Evolutionary conservation across 2,113 vertebrate genomes (phyloP).

Genomic region (Pedionomus torquatus): DNA sequence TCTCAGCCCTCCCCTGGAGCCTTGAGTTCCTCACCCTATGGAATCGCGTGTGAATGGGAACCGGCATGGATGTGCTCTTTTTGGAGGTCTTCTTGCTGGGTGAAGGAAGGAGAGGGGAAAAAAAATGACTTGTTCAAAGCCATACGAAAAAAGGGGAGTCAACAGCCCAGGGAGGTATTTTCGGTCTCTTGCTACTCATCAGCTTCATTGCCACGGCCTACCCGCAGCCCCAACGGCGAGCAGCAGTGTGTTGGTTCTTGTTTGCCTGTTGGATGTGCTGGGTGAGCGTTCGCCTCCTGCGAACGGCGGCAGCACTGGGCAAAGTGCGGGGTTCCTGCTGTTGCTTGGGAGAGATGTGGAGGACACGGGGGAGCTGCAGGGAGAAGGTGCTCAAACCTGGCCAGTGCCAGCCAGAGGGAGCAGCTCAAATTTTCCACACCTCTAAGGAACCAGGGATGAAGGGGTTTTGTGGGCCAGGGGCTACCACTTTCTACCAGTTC

Average conservation of each 20-base stretch:
- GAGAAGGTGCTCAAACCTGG: background rate
- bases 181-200: background rate
- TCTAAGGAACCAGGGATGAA: background rate
- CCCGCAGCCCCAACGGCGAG: background rate
- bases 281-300: background rate
- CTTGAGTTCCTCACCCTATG: background rate
- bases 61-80: background rate
- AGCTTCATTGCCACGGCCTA: background rate
- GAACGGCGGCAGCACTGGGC: background rate
- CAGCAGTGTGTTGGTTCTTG: background rate
- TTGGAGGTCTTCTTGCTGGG: background rate
- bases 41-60: background rate
- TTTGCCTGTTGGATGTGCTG: background rate
- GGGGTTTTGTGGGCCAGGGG: background rate
- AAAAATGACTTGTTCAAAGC: background rate
- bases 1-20: background rate
- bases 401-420: background rate
- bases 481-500: background rate
- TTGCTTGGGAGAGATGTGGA: background rate
- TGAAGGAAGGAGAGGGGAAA: background rate
- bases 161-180: background rate
- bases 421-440: background rate
- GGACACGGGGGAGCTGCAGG: background rate
- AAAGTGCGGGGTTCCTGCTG: accelerated
- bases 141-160: background rate